Conservation (phyloP, 1,140 invertebrate genomes). For the Thaumetopoea pityocampa region DNA sequence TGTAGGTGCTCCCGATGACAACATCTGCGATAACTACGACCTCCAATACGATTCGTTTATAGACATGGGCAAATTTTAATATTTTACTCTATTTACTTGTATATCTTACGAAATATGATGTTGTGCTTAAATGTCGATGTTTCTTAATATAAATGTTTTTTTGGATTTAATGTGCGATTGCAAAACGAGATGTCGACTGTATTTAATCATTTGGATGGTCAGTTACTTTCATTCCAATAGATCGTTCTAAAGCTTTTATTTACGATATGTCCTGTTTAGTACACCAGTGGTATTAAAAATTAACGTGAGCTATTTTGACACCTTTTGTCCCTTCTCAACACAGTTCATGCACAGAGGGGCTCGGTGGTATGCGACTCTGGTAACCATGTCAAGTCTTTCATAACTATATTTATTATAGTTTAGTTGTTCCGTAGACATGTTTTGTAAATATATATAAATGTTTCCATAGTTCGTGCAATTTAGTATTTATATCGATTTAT, state of each 20-base stretch:
- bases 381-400: constrained; percentile 61
- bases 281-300: constrained; percentile 5
- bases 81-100: constrained; percentile 11
- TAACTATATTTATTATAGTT: constrained; percentile 10
- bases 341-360: constrained; percentile 59
- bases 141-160: constrained; percentile 12
- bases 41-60: constrained; percentile 67
- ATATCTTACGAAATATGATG: constrained; percentile 12
- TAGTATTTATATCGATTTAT: constrained; percentile 12
- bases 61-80: constrained; percentile 67
- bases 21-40: constrained; percentile 50
- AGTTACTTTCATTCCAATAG: constrained; percentile 14
- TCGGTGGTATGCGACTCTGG: constrained; percentile 65
- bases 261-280: constrained; percentile 16
- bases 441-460: constrained; percentile 49
- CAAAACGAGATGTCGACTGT: constrained; percentile 7
- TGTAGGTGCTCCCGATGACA: constrained; percentile 27
- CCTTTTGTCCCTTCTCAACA: constrained; percentile 47
- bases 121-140: constrained; percentile 19
- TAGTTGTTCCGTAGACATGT: constrained; percentile 20
- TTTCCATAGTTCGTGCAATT: constrained; percentile 17
- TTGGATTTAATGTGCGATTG: constrained; percentile 13
- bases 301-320: constrained; percentile 49
- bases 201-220: constrained; percentile 11
- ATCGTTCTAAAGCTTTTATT: constrained; percentile 15